These are phyloP conservation scores for Sparidentex hasta DNA, from an alignment of 2,797 vertebrate species.

Conservation along the genomic window DNA sequence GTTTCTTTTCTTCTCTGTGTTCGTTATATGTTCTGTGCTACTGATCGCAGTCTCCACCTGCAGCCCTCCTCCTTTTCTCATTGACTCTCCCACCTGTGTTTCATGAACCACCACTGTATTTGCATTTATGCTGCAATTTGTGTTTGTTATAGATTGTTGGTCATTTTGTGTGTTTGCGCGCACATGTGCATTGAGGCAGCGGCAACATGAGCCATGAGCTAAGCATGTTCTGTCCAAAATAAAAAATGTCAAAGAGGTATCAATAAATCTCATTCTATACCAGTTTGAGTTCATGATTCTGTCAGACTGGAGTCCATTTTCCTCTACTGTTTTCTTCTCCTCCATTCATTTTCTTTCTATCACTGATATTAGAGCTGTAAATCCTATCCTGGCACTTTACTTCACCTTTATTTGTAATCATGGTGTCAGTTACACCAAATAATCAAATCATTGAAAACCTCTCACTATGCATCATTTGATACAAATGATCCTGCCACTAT, in stretches of 20 bases:
- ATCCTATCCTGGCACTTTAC: slow-evolving; percentile 15
- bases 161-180: background rate
- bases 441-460: slow-evolving; percentile 40
- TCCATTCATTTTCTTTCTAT: slow-evolving; percentile 17
- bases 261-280: slow-evolving; percentile 22
- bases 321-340: background rate
- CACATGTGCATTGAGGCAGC: slow-evolving; percentile 4
- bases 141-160: slow-evolving; percentile 34
- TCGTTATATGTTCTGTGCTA: slow-evolving; percentile 9
- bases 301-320: slow-evolving; percentile 45
- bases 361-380: slow-evolving; percentile 10
- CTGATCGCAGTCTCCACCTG: slow-evolving; percentile 42
- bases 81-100: slow-evolving; percentile 12
- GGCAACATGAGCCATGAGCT: slow-evolving; percentile 22
- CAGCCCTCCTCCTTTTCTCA: slow-evolving; percentile 20
- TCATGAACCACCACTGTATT: slow-evolving; percentile 40
- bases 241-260: slow-evolving; percentile 14
- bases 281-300: slow-evolving; percentile 16
- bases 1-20: slow-evolving; percentile 15
- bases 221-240: slow-evolving; percentile 44
- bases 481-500: background rate
- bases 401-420: slow-evolving; percentile 40
- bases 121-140: slow-evolving; percentile 41
- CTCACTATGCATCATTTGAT: slow-evolving; percentile 13
- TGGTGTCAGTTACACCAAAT: slow-evolving; percentile 24